phyloP scores from a whole-genome alignment of 2,113 vertebrate genomes.

The Dicerorhinus sumatrensis region DNA sequence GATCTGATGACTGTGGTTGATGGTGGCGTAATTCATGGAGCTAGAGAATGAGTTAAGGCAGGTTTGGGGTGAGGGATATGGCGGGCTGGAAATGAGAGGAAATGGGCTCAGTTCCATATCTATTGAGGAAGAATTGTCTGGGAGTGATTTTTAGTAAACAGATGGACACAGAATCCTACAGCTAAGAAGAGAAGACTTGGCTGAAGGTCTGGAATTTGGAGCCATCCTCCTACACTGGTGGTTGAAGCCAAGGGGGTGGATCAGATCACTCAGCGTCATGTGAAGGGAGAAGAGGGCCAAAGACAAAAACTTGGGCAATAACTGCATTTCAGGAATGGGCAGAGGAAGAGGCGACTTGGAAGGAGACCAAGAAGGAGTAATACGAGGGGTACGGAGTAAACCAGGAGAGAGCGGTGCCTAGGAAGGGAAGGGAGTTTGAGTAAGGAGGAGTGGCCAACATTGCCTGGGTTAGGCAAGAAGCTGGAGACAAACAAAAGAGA shows the following conservation, averaged over 20 bases:
- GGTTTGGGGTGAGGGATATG: neutral
- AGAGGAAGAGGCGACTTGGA: neutral
- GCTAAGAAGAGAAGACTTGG: neutral
- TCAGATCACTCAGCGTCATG: no score
- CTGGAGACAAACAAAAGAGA: neutral
- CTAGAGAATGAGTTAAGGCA: no score
- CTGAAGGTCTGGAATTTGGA: neutral
- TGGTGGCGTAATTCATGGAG: neutral
- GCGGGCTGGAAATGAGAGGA: neutral
- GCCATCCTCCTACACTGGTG: neutral
- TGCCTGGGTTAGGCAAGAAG: neutral
- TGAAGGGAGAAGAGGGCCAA: neutral
- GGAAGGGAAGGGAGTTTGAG: neutral
- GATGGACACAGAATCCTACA: neutral
- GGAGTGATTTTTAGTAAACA: neutral
- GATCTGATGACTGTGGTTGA: neutral
- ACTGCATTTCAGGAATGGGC: neutral
- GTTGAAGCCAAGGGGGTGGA: neutral
- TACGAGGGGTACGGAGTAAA: neutral
- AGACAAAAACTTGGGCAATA: neutral
- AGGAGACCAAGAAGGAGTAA: neutral
- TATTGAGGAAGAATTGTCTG: neutral
- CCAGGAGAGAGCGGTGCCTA: neutral
- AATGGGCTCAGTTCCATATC: neutral
- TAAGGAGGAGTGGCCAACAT: neutral